Percentiles rank a stretch among this genome's conserved stretches.
Evolutionary conservation across 2,797 vertebrate species (phyloP).

Genomic region (Hoplostethus atlanticus): DNA sequence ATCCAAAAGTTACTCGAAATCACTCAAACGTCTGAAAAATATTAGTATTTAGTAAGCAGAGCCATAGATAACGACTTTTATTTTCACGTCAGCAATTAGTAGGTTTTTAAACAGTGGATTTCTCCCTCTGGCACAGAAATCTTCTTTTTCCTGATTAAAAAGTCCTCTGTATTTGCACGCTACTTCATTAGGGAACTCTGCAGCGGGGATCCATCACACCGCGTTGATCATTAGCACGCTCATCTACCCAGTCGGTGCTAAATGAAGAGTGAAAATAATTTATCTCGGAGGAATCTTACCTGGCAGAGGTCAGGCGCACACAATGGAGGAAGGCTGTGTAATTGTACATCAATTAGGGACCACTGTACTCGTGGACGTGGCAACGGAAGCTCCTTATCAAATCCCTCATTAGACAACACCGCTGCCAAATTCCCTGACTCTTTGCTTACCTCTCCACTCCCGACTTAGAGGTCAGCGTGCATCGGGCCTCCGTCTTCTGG

Average conservation of each 20-base stretch:
- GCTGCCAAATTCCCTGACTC: constrained; percentile 1
- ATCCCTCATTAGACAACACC: constrained; percentile 26
- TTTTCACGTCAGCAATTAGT: not conserved
- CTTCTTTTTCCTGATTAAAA: not conserved
- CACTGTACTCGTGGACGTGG: constrained; percentile 16
- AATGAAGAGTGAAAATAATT: constrained; percentile 53
- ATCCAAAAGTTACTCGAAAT: too few species aligned
- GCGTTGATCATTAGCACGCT: constrained; percentile 24
- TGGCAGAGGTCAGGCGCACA: constrained; percentile 33
- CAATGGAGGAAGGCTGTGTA: constrained; percentile 29
- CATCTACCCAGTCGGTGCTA: constrained; percentile 34
- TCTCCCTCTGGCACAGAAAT: not conserved
- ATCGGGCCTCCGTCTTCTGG: too few species aligned
- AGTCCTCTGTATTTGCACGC: constrained; percentile 2
- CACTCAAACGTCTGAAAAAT: too few species aligned
- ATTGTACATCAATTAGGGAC: constrained; percentile 38
- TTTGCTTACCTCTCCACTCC: not conserved
- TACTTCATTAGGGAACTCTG: not conserved
- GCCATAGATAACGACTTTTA: not conserved
- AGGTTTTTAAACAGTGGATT: not conserved
- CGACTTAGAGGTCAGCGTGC: not conserved
- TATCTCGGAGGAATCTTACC: constrained; percentile 21
- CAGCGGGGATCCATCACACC: constrained; percentile 12
- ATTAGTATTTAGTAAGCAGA: too few species aligned
- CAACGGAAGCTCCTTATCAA: constrained; percentile 8